Base-by-base conservation (phyloP, 2,888 invertebrate species). In the Cryptus armator region DNA sequence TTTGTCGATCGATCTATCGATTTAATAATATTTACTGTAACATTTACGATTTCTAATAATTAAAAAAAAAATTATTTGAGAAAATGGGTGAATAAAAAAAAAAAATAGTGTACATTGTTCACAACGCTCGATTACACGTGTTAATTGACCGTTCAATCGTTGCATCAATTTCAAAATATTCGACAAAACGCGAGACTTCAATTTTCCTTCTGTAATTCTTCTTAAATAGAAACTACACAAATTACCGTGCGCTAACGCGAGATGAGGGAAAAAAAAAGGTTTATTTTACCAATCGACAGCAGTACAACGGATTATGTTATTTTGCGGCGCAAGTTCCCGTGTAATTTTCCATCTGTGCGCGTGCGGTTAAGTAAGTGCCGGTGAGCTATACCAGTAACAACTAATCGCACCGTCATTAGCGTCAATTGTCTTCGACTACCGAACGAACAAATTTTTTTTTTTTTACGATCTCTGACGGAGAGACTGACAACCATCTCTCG, bases 371-470 rank as follows among this genome's bases (percentile, higher is more conserved):
- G 71, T 79, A 71, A 79, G 46, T 72, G 64, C 43, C 53, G 43
- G 37, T 43, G 37, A 68, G 59, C 48, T 59, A 24, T 53, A 64
- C 75, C 48, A 80, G 64, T 72, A 53, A 80, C 44, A 37, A 24
- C 51, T 80, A 74, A 80, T 74, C 32, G 44, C 46, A 74, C 56
- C 32, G 59, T 67, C 56, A 80, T 80, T 80, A 74, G 56, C 16
- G 29, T 16, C 48, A 72, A 80, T 80, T 80, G 64, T 51, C 71
- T 80, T 72, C 29, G 44, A 44, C 66, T 70, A 70, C 71, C 64
- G 71, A 71, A 79, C 79, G 62, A 71, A 62, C 48, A 43, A 64
- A 64, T 29, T 51, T 79, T 79, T 79, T 79, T 79, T 79, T 44
- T 71, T 71, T 62, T 51, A 79, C 70, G 66, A 67, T 76, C 19